phyloP scores from a whole-genome alignment of 2,797 vertebrate genomes.

The Oreochromis mossambicus region DNA sequence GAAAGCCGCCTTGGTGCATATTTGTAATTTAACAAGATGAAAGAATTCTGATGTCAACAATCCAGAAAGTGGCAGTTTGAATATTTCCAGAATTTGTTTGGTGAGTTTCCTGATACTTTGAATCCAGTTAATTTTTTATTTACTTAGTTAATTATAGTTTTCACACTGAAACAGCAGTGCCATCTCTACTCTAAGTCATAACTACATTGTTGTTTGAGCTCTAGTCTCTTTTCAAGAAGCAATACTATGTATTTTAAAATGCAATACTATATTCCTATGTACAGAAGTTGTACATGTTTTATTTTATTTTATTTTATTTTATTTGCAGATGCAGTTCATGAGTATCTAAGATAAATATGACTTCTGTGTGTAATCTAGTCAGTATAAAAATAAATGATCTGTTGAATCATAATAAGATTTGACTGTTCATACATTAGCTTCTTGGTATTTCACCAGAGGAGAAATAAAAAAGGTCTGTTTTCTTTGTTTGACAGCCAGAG shows the following conservation, averaged over 20 bases:
- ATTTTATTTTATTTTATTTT: accelerated
- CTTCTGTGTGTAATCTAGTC: neutral
- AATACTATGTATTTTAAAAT: neutral
- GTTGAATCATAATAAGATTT: neutral
- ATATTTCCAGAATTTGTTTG: neutral
- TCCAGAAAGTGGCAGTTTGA: neutral
- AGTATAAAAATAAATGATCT: neutral
- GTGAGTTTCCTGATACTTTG: neutral
- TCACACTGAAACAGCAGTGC: neutral
- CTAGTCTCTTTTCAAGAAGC: neutral
- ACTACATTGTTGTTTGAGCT: neutral
- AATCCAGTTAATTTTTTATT: neutral
- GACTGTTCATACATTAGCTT: neutral
- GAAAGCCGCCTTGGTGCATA: neutral
- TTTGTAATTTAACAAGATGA: neutral
- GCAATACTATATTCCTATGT: neutral
- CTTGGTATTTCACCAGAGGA: neutral
- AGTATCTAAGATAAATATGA: neutral
- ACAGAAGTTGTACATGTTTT: neutral
- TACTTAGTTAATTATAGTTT: neutral
- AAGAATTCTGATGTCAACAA: neutral
- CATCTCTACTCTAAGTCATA: neutral
- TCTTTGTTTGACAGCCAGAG: neutral
- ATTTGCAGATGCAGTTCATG: neutral
- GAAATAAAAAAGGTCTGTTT: neutral